These are phyloP conservation scores for Clarias gariepinus DNA, from an alignment of 2,113 vertebrate species.

Conservation along the genomic window DNA sequence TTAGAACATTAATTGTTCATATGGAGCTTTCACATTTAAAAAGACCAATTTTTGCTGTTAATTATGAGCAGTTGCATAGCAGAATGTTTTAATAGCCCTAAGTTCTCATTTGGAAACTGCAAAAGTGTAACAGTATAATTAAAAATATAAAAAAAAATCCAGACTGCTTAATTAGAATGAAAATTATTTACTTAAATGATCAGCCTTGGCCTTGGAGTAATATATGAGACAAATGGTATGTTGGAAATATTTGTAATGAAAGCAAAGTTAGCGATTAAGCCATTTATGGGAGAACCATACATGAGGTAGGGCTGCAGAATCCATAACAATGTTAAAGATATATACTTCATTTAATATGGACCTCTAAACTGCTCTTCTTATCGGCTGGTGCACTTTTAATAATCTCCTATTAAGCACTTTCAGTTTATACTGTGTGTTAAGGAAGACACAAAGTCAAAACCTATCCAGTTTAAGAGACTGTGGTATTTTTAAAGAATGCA, in stretches of 20 bases:
- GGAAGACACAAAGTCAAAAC: background rate
- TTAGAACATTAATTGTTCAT: slow-evolving; percentile 69
- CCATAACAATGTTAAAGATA: slow-evolving; percentile 2
- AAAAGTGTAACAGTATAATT: slow-evolving; percentile 61
- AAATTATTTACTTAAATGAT: slow-evolving; percentile 52
- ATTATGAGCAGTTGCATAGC: slow-evolving; percentile 64
- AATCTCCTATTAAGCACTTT: background rate
- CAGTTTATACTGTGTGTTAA: slow-evolving; percentile 17
- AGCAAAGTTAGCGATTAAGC: slow-evolving; percentile 40
- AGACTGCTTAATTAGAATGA: slow-evolving; percentile 47
- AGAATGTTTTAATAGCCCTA: slow-evolving; percentile 64
- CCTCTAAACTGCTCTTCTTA: slow-evolving; percentile 12
- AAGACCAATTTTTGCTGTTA: slow-evolving; percentile 59
- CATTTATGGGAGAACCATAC: slow-evolving; percentile 32
- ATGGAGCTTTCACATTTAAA: slow-evolving; percentile 62
- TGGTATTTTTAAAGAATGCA: slow-evolving; percentile 40
- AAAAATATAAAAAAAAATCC: slow-evolving; percentile 45
- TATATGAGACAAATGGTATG: slow-evolving; percentile 42
- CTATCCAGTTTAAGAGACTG: background rate
- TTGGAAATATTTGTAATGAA: slow-evolving; percentile 43
- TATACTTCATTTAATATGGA: slow-evolving; percentile 3
- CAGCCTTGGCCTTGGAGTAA: slow-evolving; percentile 45
- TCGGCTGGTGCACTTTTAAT: background rate
- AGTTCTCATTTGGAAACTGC: slow-evolving; percentile 59
- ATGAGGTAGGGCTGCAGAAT: slow-evolving; percentile 31